Evolutionary conservation across 2,113 vertebrate genomes (phyloP).

Genomic region (Erpornis zantholeuca): DNA sequence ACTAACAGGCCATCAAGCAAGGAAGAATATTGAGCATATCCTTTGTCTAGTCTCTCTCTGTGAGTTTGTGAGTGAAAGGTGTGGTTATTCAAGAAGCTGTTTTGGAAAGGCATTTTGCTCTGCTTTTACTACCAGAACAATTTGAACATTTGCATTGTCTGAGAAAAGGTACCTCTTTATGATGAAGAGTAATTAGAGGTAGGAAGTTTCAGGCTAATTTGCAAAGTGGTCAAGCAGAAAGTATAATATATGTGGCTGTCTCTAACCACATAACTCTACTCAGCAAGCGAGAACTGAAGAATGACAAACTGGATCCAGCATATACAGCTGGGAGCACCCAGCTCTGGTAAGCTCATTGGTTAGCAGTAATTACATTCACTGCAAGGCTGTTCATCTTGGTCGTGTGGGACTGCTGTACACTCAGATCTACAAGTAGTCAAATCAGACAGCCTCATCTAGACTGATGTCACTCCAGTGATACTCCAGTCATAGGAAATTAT

Average conservation of each 20-base stretch:
- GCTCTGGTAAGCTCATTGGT: not conserved
- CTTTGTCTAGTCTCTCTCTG: not conserved
- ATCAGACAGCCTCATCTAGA: not conserved
- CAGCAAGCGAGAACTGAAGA: not conserved
- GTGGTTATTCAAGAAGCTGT: not conserved
- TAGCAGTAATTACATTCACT: not conserved
- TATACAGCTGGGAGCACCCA: not conserved
- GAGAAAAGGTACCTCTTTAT: not conserved
- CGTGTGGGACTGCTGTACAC: not conserved
- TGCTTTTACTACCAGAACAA: not conserved
- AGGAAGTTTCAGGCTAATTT: not conserved
- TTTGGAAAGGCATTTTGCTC: not conserved
- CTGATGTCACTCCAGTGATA: not conserved
- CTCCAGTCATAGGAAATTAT: not conserved
- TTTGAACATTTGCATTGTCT: not conserved
- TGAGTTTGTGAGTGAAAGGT: not conserved
- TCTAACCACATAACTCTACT: not conserved
- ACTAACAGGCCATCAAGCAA: not conserved
- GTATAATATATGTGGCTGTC: not conserved
- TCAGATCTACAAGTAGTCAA: not conserved
- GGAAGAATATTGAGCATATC: not conserved
- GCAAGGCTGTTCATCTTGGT: not conserved
- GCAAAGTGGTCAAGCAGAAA: not conserved
- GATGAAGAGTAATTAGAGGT: not conserved
- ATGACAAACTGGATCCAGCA: not conserved